Evolutionary conservation across 2,113 vertebrate genomes (phyloP), one percentile per base, ranked within the genome.

Genomic region (Dipodomys stephensi): DNA sequence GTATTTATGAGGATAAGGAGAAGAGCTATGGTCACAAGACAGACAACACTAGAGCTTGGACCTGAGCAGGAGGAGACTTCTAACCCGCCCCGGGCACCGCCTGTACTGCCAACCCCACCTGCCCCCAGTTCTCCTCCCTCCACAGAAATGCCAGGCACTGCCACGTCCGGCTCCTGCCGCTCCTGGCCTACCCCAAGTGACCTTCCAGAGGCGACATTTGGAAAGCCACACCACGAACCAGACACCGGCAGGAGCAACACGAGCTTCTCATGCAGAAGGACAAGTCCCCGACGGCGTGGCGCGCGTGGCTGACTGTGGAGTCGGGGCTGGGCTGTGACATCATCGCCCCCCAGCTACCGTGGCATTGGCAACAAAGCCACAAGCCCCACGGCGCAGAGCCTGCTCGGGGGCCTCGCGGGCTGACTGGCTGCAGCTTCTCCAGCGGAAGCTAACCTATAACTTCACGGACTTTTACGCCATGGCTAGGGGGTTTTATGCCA

Each of bases 141-240:
- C 49, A 49, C 49, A 11, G 8, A 30, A 3, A 7, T 7, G 4
- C 27, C 22, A 57, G 53, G 35, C 35, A 1, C 28, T 28, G 62
- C 8, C 0, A 28, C 4, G 1, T 1, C 57, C 1, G 0, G 88
- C 6, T 23, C 2, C 0, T 30, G 20, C 7, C 60, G 35, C n/a
- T 3, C 2, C 67, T 4, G 3, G 9, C 39, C 77, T 27, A 15
- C 10, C 69, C 35, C 69, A 7, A 53, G 76, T 0, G 6, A 9
- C 53, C 62, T 19, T n/a, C n/a, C 68, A 20, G 18, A 25, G 73
- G 3, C 0, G 22, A 74, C 87, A 16, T 5, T 18, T 1, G 77
- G 49, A 74, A 79, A 77, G 68, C 62, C 57, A 62, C 0, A 1
- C 19, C 6, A 2, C 0, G 8, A 64, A 16, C 22, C 3, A 4